phyloP scores from a whole-genome alignment of 2,888 invertebrate species.

The Acleris sparsana region DNA sequence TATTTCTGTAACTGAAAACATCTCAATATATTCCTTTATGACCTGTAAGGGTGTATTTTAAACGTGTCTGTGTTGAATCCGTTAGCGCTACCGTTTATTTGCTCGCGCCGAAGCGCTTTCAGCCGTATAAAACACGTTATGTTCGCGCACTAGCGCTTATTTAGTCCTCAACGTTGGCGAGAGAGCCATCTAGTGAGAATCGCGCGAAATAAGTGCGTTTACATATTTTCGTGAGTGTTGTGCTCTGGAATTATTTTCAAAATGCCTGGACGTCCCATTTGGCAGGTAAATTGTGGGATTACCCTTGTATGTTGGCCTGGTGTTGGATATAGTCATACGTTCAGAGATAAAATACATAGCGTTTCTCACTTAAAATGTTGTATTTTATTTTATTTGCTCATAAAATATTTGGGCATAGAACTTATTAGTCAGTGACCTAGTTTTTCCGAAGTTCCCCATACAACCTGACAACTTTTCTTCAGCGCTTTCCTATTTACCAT shows the following conservation, averaged over 20 bases:
- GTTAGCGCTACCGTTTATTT: constrained; percentile 72
- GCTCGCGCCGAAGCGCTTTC: constrained; percentile 60
- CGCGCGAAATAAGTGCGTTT: constrained; percentile 62
- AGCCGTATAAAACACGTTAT: constrained; percentile 82
- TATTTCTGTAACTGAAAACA: constrained; percentile 45
- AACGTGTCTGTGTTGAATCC: constrained; percentile 73
- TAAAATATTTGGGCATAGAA: too few relatives aligned
- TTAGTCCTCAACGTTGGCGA: constrained; percentile 77
- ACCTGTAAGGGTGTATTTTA: constrained; percentile 74
- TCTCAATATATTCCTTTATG: constrained; percentile 55
- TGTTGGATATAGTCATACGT: constrained; percentile 1
- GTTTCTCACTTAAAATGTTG: too few relatives aligned
- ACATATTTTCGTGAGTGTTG: constrained; percentile 61
- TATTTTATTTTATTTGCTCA: too few relatives aligned
- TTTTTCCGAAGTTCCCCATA: too few relatives aligned
- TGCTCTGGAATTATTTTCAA: constrained; percentile 59
- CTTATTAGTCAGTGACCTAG: too few relatives aligned
- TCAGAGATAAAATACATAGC: too few relatives aligned
- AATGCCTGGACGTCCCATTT: constrained; percentile 91
- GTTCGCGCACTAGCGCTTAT: constrained; percentile 76
- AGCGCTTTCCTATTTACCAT: too few relatives aligned
- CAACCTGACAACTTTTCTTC: too few relatives aligned
- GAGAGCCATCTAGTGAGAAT: constrained; percentile 80
- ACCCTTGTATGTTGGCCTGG: constrained; percentile 20
- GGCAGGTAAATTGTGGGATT: constrained; percentile 80